Base-by-base conservation (phyloP, 2,113 vertebrate species). In the Ailuropoda melanoleuca region DNA sequence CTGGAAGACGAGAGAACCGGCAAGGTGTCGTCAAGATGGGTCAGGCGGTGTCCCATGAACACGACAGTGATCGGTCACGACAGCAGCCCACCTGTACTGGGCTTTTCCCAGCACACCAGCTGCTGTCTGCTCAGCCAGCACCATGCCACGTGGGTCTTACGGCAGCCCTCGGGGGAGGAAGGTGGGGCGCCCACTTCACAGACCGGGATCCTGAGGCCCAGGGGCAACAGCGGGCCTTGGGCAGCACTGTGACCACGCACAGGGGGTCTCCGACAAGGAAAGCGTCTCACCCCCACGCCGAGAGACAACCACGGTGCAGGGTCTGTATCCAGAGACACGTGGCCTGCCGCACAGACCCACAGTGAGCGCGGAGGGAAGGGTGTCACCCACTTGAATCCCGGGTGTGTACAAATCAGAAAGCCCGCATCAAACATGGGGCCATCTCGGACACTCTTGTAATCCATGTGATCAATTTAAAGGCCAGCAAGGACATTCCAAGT, bases 301-400 rank as follows among this genome's bases (percentile, higher is more conserved):
- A 68, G 46, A 60, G 26, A 62, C 9, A 55, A 21, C 18, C 53
- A 9, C 1, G 23, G 19, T 56, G 29, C 12, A 14, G 12, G 24
- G 53, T 50, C 53, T 14, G 29, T 23, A 50, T 50, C 53, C 66
- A 62, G 21, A 64, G 43, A 58, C 12, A 14, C 4, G 4, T n/a
- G 53, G 9, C 37, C 43, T 68, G 26, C 4, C 1, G 13, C 1
- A 3, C 0, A 29, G 26, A 89, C 31, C 9, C 4, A 1, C 0
- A 46, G 37, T 19, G 34, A 39, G 53, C 48, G 34, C 13, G 13
- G 56, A 53, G 3, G 26, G 6, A 9, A 64, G 6, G 0, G 1
- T 53, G 74, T 4, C 8, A 8, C 39, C 3, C 11, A 1, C 48
- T 29, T 31, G 13, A 15, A 17, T 37, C 2, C n/a, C 2, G 0